Conservation (phyloP, 2,797 vertebrate species). For the Sebastes trivittatus region DNA sequence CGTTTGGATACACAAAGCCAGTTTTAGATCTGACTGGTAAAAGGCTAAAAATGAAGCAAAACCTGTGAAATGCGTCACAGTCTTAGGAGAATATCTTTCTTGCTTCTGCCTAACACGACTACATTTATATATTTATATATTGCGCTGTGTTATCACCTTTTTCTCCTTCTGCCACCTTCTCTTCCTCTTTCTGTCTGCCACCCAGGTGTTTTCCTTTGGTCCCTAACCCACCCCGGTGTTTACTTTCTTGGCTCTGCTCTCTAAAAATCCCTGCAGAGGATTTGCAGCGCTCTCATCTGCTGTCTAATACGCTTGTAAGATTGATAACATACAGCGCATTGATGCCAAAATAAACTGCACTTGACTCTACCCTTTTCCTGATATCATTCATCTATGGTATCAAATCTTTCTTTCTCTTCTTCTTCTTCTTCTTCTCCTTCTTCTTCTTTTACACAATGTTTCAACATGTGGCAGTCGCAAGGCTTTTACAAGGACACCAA, state of each 20-base stretch:
- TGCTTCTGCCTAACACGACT: neutral
- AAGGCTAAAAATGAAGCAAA: neutral
- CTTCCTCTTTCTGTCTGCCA: neutral
- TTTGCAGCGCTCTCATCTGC: neutral
- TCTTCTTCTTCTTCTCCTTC: neutral
- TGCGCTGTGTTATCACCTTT: neutral
- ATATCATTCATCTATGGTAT: neutral
- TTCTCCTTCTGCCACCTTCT: neutral
- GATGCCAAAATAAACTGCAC: neutral
- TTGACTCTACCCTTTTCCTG: too few relatives aligned
- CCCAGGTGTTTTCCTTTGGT: neutral
- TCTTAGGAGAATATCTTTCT: neutral
- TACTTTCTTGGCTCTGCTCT: neutral
- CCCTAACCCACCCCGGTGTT: neutral
- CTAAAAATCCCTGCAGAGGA: neutral
- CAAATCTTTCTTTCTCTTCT: neutral
- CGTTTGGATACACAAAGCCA: neutral
- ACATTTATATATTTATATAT: neutral
- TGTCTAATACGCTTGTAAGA: neutral
- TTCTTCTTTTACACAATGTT: neutral
- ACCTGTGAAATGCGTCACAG: neutral
- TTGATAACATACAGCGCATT: neutral
- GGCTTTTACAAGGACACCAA: neutral
- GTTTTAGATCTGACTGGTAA: neutral
- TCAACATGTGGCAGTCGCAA: neutral